These are phyloP conservation scores for Pelodiscus sinensis DNA, from an alignment of 2,113 vertebrate species.

Conservation along the genomic window DNA sequence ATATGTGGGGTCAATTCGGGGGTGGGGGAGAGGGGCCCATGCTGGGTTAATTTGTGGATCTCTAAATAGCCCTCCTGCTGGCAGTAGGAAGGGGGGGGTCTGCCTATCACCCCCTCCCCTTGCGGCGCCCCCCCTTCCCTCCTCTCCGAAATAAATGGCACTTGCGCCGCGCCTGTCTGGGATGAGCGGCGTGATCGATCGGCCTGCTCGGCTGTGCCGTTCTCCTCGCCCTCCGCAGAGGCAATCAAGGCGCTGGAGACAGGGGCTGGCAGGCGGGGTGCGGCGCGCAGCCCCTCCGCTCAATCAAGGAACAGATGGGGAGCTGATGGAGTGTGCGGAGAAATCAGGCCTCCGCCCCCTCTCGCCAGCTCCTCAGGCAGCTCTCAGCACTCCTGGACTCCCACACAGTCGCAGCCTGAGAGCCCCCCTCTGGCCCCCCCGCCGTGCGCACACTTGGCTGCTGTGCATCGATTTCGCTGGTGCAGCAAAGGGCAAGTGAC, in stretches of 20 bases:
- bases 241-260: constrained; percentile 71
- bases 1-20: no score
- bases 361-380: constrained; percentile 8
- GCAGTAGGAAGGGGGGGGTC: not conserved
- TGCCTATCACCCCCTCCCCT: not conserved
- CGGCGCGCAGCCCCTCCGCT: constrained; percentile 44
- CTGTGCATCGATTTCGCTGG: not conserved
- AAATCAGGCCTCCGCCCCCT: constrained; percentile 53
- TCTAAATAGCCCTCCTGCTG: not conserved
- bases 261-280: constrained; percentile 62
- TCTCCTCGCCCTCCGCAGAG: constrained; percentile 66
- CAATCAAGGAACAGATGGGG: constrained; percentile 78
- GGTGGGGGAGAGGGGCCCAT: not conserved
- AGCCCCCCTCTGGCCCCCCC: not conserved
- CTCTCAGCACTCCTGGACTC: not conserved
- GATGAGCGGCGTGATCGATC: constrained; percentile 49
- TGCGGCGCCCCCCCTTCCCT: fast-evolving
- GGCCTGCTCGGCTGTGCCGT: constrained; percentile 51
- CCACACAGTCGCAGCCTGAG: not conserved
- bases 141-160: not conserved
- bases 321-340: constrained; percentile 66
- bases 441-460: not conserved
- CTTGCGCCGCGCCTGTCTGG: not conserved
- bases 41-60: not conserved
- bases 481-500: not conserved